Evolutionary conservation across 2,113 vertebrate species (phyloP).

Genomic region (Rhineura floridana): DNA sequence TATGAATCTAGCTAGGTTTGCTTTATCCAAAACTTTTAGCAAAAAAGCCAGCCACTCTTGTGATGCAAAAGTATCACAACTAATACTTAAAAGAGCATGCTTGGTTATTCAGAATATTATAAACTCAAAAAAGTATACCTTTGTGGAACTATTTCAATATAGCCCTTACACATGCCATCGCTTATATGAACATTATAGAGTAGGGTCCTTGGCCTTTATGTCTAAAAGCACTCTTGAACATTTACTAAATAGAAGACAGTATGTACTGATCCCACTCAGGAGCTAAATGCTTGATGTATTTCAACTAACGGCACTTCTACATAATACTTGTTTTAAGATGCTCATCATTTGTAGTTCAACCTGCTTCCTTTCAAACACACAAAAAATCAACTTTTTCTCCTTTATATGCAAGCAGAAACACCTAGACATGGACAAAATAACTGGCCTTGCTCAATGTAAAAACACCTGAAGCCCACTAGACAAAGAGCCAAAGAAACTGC

Average conservation of each 20-base stretch:
- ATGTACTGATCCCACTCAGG: neutral
- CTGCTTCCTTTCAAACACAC: conserved; percentile 46
- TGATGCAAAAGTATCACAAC: neutral
- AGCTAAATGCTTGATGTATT: conserved; percentile 32
- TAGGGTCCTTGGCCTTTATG: neutral
- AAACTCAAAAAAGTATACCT: neutral
- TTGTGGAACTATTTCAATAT: neutral
- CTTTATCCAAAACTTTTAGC: neutral
- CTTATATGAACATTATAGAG: neutral
- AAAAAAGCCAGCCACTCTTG: neutral
- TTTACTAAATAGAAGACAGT: neutral
- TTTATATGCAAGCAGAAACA: conserved; percentile 31
- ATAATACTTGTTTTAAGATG: conserved; percentile 34
- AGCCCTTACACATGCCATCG: too few relatives aligned
- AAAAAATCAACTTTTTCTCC: conserved; percentile 52
- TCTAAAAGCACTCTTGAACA: neutral
- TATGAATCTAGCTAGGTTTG: neutral
- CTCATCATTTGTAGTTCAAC: neutral
- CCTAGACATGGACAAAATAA: conserved; percentile 48
- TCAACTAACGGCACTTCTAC: conserved; percentile 40
- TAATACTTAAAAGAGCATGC: neutral
- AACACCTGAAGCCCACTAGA: conserved; percentile 48
- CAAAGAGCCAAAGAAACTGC: conserved; percentile 39
- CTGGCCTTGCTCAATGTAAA: conserved; percentile 44
- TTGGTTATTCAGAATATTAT: neutral